A percentile compares a stretch with the other conserved stretches of the same genome.
Conservation (phyloP, 2,797 vertebrate genomes). For the Crax fasciolata region DNA sequence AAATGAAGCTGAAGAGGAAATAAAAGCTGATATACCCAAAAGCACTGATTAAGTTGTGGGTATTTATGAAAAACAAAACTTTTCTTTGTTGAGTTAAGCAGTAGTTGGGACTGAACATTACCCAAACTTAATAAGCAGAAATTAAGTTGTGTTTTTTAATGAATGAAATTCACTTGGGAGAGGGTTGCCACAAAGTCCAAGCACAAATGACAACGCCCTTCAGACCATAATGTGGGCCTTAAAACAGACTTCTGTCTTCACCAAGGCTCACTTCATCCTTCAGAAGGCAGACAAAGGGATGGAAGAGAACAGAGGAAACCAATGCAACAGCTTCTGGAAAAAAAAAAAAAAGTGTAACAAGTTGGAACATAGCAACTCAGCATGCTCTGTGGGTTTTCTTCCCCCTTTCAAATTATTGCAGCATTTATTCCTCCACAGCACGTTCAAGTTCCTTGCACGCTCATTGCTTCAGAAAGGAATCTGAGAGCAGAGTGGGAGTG, state of each 20-base stretch:
- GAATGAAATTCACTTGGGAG: not conserved
- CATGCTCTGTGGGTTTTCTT: constrained; percentile 32
- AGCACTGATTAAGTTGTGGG: not conserved
- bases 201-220: not conserved
- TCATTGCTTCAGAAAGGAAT: constrained; percentile 52
- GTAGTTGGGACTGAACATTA: constrained; percentile 3
- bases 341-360: not conserved
- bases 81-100: not conserved
- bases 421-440: constrained; percentile 39
- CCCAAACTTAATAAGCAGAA: constrained; percentile 16
- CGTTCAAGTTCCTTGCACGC: constrained; percentile 37
- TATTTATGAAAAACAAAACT: not conserved
- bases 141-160: not conserved
- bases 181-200: not conserved
- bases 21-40: constrained; percentile 6
- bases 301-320: not conserved
- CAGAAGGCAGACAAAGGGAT: not conserved
- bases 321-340: not conserved
- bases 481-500: constrained; percentile 40
- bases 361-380: constrained; percentile 50
- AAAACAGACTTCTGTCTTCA: not conserved
- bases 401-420: constrained; percentile 43
- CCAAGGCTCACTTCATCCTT: not conserved
- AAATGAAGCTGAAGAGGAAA: constrained; percentile 34
- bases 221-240: not conserved